phyloP scores from a whole-genome alignment of 2,113 vertebrate species.

The Dicaeum eximium region DNA sequence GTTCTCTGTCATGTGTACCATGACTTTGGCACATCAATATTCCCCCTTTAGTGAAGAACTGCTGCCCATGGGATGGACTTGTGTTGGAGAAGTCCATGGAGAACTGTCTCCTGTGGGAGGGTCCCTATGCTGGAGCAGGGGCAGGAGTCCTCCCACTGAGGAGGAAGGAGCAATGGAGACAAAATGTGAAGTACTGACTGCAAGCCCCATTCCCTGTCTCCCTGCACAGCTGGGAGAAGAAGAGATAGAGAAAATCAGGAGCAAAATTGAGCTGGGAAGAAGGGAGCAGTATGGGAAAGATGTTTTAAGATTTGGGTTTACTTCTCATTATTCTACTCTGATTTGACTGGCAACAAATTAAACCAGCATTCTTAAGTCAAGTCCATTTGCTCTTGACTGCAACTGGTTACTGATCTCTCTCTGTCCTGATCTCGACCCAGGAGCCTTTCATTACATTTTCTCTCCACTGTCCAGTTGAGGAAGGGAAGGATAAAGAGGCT shows the following conservation, averaged over 20 bases:
- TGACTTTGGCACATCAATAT: background rate
- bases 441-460: background rate
- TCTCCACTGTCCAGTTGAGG: background rate
- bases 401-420: background rate
- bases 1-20: rapidly evolving
- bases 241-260: background rate
- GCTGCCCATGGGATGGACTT: background rate
- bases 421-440: background rate
- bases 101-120: background rate
- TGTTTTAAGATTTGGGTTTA: background rate
- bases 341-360: background rate
- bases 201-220: background rate
- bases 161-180: background rate
- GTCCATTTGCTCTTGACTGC: background rate
- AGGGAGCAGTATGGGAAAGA: background rate
- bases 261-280: background rate
- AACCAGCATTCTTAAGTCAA: background rate
- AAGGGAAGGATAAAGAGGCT: background rate
- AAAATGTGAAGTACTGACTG: background rate
- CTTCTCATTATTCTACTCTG: background rate
- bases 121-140: background rate
- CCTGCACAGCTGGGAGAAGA: background rate
- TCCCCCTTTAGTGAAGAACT: background rate
- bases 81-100: background rate
- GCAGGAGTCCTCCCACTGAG: background rate